Percentiles rank a stretch among this genome's conserved stretches.
These are phyloP conservation scores for Colaptes auratus DNA, from an alignment of 2,113 vertebrate genomes.

Conservation along the genomic window DNA sequence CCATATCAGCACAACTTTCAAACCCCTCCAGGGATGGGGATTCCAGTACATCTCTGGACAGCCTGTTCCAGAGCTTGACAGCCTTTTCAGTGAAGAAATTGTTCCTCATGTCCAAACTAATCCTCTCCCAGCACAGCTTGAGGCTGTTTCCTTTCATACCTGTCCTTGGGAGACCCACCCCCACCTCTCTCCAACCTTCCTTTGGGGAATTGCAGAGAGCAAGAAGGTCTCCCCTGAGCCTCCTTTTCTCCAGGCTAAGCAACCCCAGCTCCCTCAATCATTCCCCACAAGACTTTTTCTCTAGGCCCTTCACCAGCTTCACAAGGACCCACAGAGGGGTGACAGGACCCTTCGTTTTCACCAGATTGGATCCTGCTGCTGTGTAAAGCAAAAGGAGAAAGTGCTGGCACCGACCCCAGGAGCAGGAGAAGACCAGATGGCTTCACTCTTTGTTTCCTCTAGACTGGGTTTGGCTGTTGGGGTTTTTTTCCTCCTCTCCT, in stretches of 20 bases:
- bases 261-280: too few relatives aligned
- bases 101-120: background rate
- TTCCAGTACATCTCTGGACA: background rate
- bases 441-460: background rate
- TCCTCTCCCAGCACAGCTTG: background rate
- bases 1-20: background rate
- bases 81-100: too few relatives aligned
- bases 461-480: background rate
- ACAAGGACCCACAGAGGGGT: background rate
- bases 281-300: too few relatives aligned
- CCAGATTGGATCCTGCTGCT: background rate
- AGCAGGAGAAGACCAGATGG: background rate
- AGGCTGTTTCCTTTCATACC: background rate
- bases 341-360: background rate
- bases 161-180: too few relatives aligned
- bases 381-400: background rate
- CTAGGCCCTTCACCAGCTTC: too few relatives aligned
- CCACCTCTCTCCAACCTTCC: too few relatives aligned
- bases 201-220: too few relatives aligned
- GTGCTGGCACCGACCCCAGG: fast-evolving
- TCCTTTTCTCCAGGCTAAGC: too few relatives aligned
- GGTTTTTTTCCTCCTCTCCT: background rate
- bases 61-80: background rate
- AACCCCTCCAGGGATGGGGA: background rate
- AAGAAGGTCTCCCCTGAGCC: too few relatives aligned